A percentile compares a stretch with the other conserved stretches of the same genome.
These are phyloP conservation scores for Dasypolia templi DNA, from an alignment of 2,888 invertebrate species.

Conservation along the genomic window DNA sequence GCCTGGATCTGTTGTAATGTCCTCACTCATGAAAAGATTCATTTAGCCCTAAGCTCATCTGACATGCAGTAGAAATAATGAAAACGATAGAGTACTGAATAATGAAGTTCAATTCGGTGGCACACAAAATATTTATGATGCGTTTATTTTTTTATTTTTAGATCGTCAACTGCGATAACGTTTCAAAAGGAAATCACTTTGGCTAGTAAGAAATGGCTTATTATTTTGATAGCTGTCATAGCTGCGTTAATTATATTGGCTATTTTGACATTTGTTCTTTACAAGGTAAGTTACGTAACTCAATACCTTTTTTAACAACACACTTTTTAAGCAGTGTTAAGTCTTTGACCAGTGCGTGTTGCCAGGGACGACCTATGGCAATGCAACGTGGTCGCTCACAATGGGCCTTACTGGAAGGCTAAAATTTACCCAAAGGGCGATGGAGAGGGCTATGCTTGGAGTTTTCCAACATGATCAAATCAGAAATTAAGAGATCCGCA, in stretches of 20 bases:
- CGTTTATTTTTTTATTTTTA: constrained; percentile 61
- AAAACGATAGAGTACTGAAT: background rate
- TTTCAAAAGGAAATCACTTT: constrained; percentile 65
- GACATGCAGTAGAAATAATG: background rate
- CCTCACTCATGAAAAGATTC: background rate
- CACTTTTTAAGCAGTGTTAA: too few species aligned
- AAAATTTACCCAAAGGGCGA: too few species aligned
- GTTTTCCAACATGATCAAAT: too few species aligned
- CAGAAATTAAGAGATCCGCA: too few species aligned
- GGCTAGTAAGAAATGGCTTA: constrained; percentile 67
- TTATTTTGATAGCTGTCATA: constrained; percentile 70
- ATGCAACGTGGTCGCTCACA: too few species aligned
- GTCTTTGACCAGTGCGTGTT: too few species aligned
- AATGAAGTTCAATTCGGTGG: background rate
- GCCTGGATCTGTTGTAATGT: background rate
- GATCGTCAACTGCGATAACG: constrained; percentile 63
- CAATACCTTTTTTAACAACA: background rate
- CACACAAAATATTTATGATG: background rate
- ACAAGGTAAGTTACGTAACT: constrained; percentile 70
- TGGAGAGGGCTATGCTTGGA: too few species aligned
- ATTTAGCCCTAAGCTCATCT: background rate
- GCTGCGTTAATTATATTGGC: constrained; percentile 71
- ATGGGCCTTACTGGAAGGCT: too few species aligned
- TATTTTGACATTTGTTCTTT: constrained; percentile 68
- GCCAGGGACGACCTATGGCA: too few species aligned